These are phyloP conservation scores for Hylaea fasciaria DNA, from an alignment of 2,888 invertebrate species.

Conservation along the genomic window DNA sequence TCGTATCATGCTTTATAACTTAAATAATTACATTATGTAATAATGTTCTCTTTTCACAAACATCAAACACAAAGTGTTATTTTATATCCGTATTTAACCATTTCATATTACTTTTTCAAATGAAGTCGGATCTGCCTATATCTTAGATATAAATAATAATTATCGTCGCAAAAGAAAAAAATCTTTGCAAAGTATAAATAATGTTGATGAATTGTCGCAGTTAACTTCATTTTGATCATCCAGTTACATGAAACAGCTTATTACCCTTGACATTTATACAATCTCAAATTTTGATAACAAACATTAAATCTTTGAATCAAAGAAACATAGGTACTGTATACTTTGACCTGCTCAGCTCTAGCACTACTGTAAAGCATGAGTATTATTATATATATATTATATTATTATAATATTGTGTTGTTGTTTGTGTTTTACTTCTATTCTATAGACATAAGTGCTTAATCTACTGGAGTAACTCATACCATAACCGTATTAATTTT, in stretches of 20 bases:
- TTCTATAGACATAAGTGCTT: slow-evolving; percentile 37
- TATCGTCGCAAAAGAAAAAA: slow-evolving; percentile 7
- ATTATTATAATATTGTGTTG: slow-evolving; percentile 52
- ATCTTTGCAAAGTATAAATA: too few species aligned
- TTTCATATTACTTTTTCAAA: slow-evolving; percentile 42
- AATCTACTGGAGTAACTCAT: slow-evolving; percentile 35
- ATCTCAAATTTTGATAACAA: not conserved
- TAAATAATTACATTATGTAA: too few species aligned
- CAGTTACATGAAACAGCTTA: not conserved
- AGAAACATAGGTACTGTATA: slow-evolving; percentile 33
- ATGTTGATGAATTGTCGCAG: slow-evolving; percentile 20
- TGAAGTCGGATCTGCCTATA: slow-evolving; percentile 55
- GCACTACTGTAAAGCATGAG: slow-evolving; percentile 54
- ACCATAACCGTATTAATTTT: slow-evolving; percentile 61
- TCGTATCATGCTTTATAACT: slow-evolving; percentile 54
- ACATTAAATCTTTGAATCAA: not conserved
- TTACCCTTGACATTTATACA: not conserved
- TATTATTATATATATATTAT: too few species aligned
- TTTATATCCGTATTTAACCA: slow-evolving; percentile 17
- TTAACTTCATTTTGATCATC: slow-evolving; percentile 4
- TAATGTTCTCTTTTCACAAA: slow-evolving; percentile 85
- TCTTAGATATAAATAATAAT: slow-evolving; percentile 32
- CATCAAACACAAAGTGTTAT: slow-evolving; percentile 68
- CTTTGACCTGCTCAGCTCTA: slow-evolving; percentile 45
- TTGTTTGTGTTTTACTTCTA: slow-evolving; percentile 48